Evolutionary conservation across 2,113 vertebrate species (phyloP).

Genomic region (Rhea americana): DNA sequence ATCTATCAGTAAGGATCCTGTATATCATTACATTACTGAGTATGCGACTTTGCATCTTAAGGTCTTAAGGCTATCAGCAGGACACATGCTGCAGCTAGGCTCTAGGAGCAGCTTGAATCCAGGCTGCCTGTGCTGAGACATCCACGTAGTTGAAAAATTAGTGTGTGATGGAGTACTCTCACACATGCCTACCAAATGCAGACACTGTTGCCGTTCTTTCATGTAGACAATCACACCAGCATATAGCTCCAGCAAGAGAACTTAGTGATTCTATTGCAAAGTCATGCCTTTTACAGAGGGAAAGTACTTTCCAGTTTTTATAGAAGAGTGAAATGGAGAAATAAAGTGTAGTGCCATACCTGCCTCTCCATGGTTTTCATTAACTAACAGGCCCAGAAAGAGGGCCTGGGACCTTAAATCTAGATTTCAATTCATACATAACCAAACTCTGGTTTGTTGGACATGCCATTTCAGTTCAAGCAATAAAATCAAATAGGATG

Average conservation of each 20-base stretch:
- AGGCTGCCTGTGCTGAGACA: background rate
- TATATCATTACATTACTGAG: background rate
- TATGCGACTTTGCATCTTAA: background rate
- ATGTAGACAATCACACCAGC: background rate
- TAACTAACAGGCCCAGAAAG: background rate
- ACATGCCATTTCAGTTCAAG: background rate
- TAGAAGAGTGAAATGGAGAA: background rate
- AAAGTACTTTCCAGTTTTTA: background rate
- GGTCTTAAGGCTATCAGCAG: background rate
- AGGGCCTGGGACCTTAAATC: background rate
- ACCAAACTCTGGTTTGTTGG: background rate
- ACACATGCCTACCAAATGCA: rapidly evolving
- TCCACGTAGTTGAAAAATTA: background rate
- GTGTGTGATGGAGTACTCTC: background rate
- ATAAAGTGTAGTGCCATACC: background rate
- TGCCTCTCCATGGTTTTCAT: background rate
- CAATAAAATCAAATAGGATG: background rate
- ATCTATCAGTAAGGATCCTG: background rate
- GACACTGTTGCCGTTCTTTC: background rate
- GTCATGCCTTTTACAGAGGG: background rate
- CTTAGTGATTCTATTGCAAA: background rate
- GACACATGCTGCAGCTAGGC: background rate
- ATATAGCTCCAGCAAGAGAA: background rate
- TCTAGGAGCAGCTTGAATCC: background rate
- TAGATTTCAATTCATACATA: background rate